Evolutionary conservation across 1,140 invertebrate genomes (phyloP), one percentile per base, ranked within the genome.

Genomic region (Hesperophylax magnus): DNA sequence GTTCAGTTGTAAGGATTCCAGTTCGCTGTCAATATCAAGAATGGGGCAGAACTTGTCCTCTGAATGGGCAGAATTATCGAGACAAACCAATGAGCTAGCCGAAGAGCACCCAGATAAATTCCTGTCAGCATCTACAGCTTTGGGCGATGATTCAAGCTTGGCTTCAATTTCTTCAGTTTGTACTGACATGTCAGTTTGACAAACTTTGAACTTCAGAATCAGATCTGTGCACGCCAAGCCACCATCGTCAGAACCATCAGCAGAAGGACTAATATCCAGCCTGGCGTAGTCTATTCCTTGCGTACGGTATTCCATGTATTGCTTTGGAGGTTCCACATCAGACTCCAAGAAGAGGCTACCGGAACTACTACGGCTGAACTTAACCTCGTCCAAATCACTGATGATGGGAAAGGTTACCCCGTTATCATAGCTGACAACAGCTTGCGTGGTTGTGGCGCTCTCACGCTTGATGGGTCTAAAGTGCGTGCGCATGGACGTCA

Each of bases 391-490:
- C 84, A 93, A 87, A 80, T 91, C 91, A 86, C 92, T 92, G 83
- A 92, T 90, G 65, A 95, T 93, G 54, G 92, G 89, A 87, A 94
- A 94, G 0, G 93, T 93, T 34, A 93, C 93, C 53, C 93, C 94
- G 86, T 94, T 93, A 54, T 91, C 91, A 86, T 92, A 92, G 65
- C 87, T 85, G 9, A 87, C 77, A 34, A 84, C 81, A 39, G 86
- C 84, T 34, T 76, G 47, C 53, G 89, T 85, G 61, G 89, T 85
- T 60, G 91, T 90, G 6, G 88, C 86, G 78, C 83, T 87, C 24
- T 92, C 92, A 80, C 90, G 88, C 85, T 92, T 92, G 81, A 96
- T 96, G 3, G 95, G 95, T 78, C 92, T 91, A 89, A 96, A 96
- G 87, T 95, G 94, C 67, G 94, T 95, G 65, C 92, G 91, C 75